A percentile compares a stretch with the other conserved stretches of the same genome.
phyloP scores from a whole-genome alignment of 1,140 invertebrate genomes.

The Drosophila azteca region DNA sequence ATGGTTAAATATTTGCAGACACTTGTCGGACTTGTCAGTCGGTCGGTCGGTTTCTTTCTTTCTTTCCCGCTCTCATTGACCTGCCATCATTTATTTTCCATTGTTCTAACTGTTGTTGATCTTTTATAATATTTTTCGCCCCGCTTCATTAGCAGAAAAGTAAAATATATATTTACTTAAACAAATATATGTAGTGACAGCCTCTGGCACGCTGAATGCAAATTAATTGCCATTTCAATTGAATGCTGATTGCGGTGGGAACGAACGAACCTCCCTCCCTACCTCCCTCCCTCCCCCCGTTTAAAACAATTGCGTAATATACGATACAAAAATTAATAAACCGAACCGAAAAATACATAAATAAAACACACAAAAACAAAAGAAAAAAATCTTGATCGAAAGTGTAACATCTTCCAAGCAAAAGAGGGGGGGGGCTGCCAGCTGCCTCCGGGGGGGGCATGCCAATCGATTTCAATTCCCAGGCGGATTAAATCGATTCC shows the following conservation, averaged over 20 bases:
- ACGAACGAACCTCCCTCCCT: constrained; percentile 11
- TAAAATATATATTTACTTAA: constrained; percentile 45
- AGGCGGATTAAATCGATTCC: constrained; percentile 71
- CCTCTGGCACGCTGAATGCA: constrained; percentile 33
- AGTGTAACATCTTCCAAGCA: constrained; percentile 56
- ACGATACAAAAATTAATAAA: constrained; percentile 25
- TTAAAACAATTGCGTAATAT: constrained; percentile 58
- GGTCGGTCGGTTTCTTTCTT: background rate
- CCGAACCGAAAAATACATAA: constrained; percentile 5
- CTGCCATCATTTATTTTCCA: constrained; percentile 53
- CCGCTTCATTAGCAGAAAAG: constrained; percentile 35
- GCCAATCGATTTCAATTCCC: constrained; percentile 64
- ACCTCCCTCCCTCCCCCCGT: background rate
- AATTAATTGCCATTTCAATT: constrained; percentile 68
- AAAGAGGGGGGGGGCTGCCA: constrained; percentile 16
- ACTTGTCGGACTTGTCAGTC: constrained; percentile 76
- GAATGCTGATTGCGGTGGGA: constrained; percentile 69
- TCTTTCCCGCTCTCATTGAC: constrained; percentile 47
- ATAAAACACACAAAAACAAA: constrained; percentile 6
- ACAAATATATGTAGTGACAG: constrained; percentile 60
- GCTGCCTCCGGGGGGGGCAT: constrained; percentile 2
- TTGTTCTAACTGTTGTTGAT: constrained; percentile 51
- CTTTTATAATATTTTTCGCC: constrained; percentile 39
- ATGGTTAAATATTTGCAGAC: constrained; percentile 76
- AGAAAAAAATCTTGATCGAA: constrained; percentile 50